Percentiles rank a stretch among this genome's conserved stretches.
Conservation (phyloP, 2,113 vertebrate genomes). For the Vanacampus margaritifer region DNA sequence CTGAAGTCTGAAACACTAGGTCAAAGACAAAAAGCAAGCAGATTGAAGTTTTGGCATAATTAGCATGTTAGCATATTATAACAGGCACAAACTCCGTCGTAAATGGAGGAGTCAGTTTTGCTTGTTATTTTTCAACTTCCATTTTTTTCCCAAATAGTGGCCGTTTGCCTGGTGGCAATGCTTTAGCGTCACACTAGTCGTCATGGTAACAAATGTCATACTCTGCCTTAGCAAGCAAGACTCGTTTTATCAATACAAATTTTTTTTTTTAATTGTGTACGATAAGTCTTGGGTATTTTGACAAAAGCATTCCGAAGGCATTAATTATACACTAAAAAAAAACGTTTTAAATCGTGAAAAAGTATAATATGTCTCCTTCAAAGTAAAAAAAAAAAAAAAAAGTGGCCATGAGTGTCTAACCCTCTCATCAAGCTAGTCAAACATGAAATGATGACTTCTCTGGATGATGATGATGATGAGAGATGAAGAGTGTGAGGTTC, state of each 20-base stretch:
- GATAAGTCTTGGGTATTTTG: neutral
- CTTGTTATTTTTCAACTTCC: neutral
- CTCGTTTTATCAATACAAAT: too few species aligned
- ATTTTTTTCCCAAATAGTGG: neutral
- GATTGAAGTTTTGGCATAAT: neutral
- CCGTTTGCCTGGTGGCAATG: neutral
- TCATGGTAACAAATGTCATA: neutral
- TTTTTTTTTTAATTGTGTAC: too few species aligned
- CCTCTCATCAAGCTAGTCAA: slow-evolving; percentile 25
- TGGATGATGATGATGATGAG: slow-evolving; percentile 47
- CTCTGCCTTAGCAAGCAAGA: too few species aligned
- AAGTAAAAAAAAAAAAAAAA: neutral
- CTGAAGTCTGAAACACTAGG: too few species aligned
- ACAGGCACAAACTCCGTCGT: neutral
- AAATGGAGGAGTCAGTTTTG: neutral
- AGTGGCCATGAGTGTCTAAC: slow-evolving; percentile 45
- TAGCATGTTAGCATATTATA: neutral
- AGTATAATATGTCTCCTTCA: slow-evolving; percentile 3
- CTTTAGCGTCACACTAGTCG: neutral
- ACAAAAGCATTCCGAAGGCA: neutral
- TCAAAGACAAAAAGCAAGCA: neutral
- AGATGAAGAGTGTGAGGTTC: slow-evolving; percentile 83
- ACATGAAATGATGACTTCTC: slow-evolving; percentile 47
- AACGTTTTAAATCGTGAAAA: neutral
- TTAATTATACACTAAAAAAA: neutral